These are phyloP conservation scores for Ophioninae sp. DNA, from an alignment of 2,888 invertebrate species.

Conservation along the genomic window DNA sequence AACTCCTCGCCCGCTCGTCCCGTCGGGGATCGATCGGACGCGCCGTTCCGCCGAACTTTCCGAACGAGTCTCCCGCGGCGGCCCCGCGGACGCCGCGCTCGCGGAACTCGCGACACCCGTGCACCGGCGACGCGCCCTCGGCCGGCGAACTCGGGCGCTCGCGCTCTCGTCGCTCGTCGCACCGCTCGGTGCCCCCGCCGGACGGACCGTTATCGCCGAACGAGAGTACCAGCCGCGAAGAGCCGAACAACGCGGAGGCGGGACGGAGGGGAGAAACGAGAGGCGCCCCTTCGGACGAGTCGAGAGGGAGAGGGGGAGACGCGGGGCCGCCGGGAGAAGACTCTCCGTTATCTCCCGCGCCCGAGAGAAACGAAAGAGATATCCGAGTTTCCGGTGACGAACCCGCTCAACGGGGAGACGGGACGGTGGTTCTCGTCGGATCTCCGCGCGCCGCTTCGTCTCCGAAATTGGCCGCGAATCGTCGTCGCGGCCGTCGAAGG, in stretches of 20 bases:
- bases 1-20: conserved; percentile 20
- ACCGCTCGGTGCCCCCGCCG: conserved; percentile 24
- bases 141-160: neutral
- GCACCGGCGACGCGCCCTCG: no score
- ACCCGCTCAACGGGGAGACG: conserved; percentile 66
- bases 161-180: conserved; percentile 47
- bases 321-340: neutral
- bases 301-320: conserved; percentile 19
- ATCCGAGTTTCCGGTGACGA: conserved; percentile 73
- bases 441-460: conserved; percentile 44
- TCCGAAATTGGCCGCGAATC: no score
- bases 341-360: conserved; percentile 49
- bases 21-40: conserved; percentile 41
- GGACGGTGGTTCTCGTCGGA: conserved; percentile 58
- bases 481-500: no score
- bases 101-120: no score
- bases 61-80: conserved; percentile 5
- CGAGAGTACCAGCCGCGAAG: conserved; percentile 7
- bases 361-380: conserved; percentile 70
- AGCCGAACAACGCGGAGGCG: conserved; percentile 15
- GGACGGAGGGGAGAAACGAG: neutral
- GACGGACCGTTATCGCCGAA: conserved; percentile 24
- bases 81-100: no score
- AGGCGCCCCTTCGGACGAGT: conserved; percentile 42
- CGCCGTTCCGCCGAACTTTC: neutral